phyloP scores from a whole-genome alignment of 64 coral and sea anemone genomes.

The Dendronephthya gigantea region DNA sequence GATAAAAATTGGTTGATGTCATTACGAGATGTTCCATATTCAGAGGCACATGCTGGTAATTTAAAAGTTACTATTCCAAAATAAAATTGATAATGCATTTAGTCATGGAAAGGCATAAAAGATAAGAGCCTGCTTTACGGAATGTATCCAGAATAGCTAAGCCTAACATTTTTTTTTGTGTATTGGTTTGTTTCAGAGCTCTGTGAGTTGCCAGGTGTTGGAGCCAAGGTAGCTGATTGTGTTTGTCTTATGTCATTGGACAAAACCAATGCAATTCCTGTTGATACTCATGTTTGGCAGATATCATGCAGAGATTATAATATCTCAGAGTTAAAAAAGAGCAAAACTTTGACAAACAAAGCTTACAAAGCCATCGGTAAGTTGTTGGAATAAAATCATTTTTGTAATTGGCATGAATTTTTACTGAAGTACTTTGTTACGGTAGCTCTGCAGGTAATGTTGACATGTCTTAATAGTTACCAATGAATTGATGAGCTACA shows the following conservation, averaged over 20 bases:
- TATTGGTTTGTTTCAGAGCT: slow-evolving; percentile 32
- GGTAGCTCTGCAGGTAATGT: too few species aligned
- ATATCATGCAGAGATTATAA: slow-evolving; percentile 63
- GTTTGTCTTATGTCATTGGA: slow-evolving; percentile 77
- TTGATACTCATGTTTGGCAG: slow-evolving; percentile 83
- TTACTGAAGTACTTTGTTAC: neutral
- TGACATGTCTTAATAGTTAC: too few species aligned
- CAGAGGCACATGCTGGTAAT: slow-evolving; percentile 62
- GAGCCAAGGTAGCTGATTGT: slow-evolving; percentile 80
- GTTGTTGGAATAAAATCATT: neutral
- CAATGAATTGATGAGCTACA: too few species aligned
- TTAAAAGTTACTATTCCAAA: too few species aligned
- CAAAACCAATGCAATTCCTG: slow-evolving; percentile 61
- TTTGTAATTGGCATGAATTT: neutral
- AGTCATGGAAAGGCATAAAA: too few species aligned
- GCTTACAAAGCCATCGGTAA: slow-evolving; percentile 80
- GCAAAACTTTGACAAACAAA: slow-evolving; percentile 72
- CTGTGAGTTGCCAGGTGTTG: slow-evolving; percentile 62
- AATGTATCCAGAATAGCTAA: too few species aligned
- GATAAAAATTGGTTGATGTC: slow-evolving; percentile 52
- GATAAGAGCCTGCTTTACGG: too few species aligned
- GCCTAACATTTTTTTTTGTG: neutral
- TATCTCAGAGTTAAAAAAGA: slow-evolving; percentile 53
- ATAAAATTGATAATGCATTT: neutral
- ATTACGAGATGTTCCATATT: slow-evolving; percentile 48